phyloP scores from a whole-genome alignment of 2,113 vertebrate species.

The Spilogale gracilis region DNA sequence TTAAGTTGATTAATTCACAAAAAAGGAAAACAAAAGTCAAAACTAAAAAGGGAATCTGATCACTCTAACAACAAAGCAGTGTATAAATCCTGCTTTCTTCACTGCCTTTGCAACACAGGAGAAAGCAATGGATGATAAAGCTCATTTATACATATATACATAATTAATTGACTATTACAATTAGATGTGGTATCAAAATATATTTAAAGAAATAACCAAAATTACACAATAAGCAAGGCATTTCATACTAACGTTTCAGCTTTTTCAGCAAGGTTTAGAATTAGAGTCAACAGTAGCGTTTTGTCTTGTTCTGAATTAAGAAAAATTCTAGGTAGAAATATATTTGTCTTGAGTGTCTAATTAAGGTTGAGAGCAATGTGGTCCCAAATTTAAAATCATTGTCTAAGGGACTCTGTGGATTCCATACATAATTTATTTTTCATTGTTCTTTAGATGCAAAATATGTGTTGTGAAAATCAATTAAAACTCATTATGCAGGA shows the following conservation, averaged over 20 bases:
- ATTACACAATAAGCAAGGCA: not conserved
- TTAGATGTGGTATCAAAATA: not conserved
- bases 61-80: not conserved
- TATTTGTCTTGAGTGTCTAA: not conserved
- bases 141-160: not conserved
- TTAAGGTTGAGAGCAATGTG: not conserved
- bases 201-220: not conserved
- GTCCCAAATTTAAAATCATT: slow-evolving; percentile 27
- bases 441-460: slow-evolving; percentile 43
- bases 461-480: slow-evolving; percentile 28
- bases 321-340: not conserved
- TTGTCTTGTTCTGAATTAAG: not conserved
- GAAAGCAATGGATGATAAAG: not conserved
- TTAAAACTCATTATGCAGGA: slow-evolving; percentile 23
- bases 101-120: not conserved
- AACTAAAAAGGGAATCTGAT: not conserved
- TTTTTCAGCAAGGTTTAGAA: not conserved
- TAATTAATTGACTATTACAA: not conserved
- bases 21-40: not conserved
- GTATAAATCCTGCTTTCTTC: not conserved
- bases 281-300: not conserved
- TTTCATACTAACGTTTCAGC: not conserved
- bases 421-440: slow-evolving; percentile 33
- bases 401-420: not conserved
- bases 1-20: not conserved